phyloP scores from a whole-genome alignment of 1,140 invertebrate species.

The Pantala flavescens region DNA sequence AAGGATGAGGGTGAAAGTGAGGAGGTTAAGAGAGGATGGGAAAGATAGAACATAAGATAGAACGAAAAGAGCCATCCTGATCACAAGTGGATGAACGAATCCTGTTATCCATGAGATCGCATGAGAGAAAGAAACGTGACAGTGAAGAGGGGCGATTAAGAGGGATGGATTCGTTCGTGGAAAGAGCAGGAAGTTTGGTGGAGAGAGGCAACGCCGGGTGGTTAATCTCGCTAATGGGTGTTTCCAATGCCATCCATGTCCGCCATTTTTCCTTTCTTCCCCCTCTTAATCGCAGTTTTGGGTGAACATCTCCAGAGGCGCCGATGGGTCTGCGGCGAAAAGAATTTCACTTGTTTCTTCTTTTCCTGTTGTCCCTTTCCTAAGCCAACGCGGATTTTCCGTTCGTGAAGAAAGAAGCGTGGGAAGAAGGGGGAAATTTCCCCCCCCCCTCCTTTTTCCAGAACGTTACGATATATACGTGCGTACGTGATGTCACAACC shows the following conservation, averaged over 20 bases:
- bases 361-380: not conserved
- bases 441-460: no score
- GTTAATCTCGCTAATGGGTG: constrained; percentile 8
- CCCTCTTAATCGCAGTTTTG: not conserved
- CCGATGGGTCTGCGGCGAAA: not conserved
- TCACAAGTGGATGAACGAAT: no score
- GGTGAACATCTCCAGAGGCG: not conserved
- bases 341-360: not conserved
- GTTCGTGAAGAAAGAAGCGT: no score
- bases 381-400: not conserved
- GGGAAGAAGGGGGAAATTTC: no score
- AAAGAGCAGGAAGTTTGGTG: not conserved
- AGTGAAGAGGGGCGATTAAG: not conserved
- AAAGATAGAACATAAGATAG: no score
- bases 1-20: no score
- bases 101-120: no score
- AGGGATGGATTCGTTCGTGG: not conserved
- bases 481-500: no score
- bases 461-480: no score
- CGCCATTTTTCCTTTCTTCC: not conserved
- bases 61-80: no score
- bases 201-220: not conserved
- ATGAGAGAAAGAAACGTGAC: not conserved
- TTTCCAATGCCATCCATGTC: not conserved
- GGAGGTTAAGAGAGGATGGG: no score